Evolutionary conservation across 1,140 invertebrate species (phyloP).

Genomic region (Bombus huntii): DNA sequence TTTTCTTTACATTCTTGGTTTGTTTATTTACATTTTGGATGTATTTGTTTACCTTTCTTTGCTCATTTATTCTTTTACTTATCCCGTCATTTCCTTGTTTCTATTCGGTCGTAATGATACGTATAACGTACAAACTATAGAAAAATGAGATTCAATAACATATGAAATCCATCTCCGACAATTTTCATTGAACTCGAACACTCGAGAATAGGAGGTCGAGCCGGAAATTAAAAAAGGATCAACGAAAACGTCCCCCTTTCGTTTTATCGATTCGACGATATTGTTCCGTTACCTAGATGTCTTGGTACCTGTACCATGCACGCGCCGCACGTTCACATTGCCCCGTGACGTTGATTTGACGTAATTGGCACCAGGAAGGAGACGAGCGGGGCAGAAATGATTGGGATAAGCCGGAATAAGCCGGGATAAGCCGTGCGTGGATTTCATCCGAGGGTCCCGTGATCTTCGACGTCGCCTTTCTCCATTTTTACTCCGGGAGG

Average conservation of each 20-base stretch:
- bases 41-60: too few species aligned
- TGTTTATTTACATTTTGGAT: too few species aligned
- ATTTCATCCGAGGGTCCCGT: constrained; percentile 61
- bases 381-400: constrained; percentile 79
- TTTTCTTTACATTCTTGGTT: too few species aligned
- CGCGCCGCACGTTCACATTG: constrained; percentile 69
- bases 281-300: constrained; percentile 22
- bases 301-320: constrained; percentile 50
- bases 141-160: too few species aligned
- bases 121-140: not conserved
- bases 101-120: not conserved
- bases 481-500: not conserved
- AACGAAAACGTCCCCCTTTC: constrained; percentile 15
- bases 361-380: constrained; percentile 82
- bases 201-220: not conserved
- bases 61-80: accelerated
- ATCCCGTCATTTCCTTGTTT: not conserved
- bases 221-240: constrained; percentile 62
- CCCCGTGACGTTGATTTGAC: constrained; percentile 81
- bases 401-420: constrained; percentile 82
- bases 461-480: constrained; percentile 26
- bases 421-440: constrained; percentile 80
- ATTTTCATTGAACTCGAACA: not conserved
- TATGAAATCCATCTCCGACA: not conserved
- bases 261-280: constrained; percentile 31